phyloP scores from a whole-genome alignment of 2,113 vertebrate species.

The Menidia beryllina region DNA sequence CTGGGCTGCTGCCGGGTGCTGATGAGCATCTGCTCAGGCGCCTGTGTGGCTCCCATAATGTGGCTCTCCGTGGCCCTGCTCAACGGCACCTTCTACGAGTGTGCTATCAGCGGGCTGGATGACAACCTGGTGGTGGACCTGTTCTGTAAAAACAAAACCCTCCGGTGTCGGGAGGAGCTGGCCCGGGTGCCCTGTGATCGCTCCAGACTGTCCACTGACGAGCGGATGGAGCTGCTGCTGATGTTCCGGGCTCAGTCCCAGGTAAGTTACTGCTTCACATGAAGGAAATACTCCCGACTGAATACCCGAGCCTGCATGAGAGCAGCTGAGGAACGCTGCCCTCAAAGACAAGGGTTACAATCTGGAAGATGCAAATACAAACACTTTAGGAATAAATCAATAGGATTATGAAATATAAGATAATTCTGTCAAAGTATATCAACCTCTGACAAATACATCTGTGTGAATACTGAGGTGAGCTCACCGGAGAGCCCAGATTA shows the following conservation, averaged over 20 bases:
- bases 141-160: conserved; percentile 86
- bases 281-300: background rate
- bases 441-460: no score
- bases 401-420: no score
- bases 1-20: conserved; percentile 62
- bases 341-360: no score
- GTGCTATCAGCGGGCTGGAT: conserved; percentile 89
- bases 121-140: conserved; percentile 76
- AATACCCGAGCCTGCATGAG: no score
- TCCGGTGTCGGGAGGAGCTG: conserved; percentile 82
- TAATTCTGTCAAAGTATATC: no score
- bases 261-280: conserved; percentile 75
- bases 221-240: conserved; percentile 84
- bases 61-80: conserved; percentile 94
- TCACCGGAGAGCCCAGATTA: no score
- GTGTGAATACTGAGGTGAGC: no score
- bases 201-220: conserved; percentile 77
- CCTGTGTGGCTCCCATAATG: conserved; percentile 89
- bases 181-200: conserved; percentile 85
- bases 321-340: no score
- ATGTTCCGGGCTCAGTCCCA: conserved; percentile 93
- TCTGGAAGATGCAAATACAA: no score
- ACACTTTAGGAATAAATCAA: no score
- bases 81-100: conserved; percentile 93
- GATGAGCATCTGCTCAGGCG: conserved; percentile 61